These are phyloP conservation scores for Eurypyga helias DNA, from an alignment of 2,113 vertebrate genomes.

Conservation along the genomic window DNA sequence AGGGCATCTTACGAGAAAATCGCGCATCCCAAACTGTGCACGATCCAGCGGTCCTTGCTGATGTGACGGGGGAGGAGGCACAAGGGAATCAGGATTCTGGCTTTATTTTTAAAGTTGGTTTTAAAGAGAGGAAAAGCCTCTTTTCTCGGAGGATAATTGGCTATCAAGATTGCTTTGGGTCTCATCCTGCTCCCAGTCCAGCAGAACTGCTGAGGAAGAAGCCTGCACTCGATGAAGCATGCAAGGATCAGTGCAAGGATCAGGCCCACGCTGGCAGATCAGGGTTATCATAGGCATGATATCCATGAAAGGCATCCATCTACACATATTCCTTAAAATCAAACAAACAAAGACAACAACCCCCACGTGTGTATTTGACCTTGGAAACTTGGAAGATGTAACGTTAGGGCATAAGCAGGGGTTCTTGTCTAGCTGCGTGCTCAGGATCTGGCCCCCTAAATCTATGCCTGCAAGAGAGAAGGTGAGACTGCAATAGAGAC, in stretches of 20 bases:
- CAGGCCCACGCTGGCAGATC: not conserved
- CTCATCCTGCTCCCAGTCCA: not conserved
- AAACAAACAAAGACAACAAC: not conserved
- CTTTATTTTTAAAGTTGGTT: not conserved
- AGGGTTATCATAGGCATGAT: not conserved
- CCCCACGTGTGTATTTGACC: not conserved
- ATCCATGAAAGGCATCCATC: not conserved
- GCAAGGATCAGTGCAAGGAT: not conserved
- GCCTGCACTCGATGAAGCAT: not conserved
- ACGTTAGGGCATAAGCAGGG: not conserved
- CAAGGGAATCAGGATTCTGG: not conserved
- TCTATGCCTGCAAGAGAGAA: not conserved
- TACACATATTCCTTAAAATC: not conserved
- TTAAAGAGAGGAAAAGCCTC: not conserved
- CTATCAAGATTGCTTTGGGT: not conserved
- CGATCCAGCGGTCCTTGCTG: not conserved
- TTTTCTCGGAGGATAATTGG: not conserved
- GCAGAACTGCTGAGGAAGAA: not conserved
- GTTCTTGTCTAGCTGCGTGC: not conserved
- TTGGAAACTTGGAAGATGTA: not conserved
- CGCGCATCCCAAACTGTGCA: not conserved
- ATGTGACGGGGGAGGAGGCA: not conserved
- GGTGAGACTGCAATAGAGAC: not conserved
- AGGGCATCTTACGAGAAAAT: constrained; percentile 32
- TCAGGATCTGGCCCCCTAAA: not conserved